Evolutionary conservation across 1,140 invertebrate genomes (phyloP).

Genomic region (Meloidogyne hapla): DNA sequence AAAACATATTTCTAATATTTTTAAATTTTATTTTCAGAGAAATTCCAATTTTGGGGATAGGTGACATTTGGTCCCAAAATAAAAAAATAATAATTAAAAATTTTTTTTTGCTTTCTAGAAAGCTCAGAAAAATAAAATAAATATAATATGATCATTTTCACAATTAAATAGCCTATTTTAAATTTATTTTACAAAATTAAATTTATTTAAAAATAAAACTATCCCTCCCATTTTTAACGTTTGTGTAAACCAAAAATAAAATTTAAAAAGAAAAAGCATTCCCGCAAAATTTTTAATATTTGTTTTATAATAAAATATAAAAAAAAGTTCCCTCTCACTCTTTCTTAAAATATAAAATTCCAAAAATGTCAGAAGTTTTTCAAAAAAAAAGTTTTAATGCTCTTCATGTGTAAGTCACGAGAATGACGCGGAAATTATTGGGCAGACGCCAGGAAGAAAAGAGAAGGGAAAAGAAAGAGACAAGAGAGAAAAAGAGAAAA

Average conservation of each 20-base stretch:
- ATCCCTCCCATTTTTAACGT: neutral
- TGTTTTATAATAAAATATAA: neutral
- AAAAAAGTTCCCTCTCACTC: neutral
- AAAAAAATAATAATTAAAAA: too few species aligned
- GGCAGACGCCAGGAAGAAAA: neutral
- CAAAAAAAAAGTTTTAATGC: neutral
- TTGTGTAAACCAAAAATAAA: neutral
- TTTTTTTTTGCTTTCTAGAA: too few species aligned
- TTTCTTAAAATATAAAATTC: neutral
- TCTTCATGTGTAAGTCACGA: neutral
- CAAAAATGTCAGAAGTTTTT: neutral
- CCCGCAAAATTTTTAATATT: neutral
- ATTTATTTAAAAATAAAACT: neutral
- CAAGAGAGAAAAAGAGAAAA: neutral
- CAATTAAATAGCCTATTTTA: too few species aligned
- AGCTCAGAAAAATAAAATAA: too few species aligned
- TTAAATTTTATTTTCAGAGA: too few species aligned
- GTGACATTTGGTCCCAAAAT: too few species aligned
- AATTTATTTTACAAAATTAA: neutral
- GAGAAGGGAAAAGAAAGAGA: neutral
- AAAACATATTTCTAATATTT: too few species aligned
- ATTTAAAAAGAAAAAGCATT: neutral
- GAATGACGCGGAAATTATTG: neutral
- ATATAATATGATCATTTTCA: too few species aligned
- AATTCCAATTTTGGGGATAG: too few species aligned